A percentile compares a stretch with the other conserved stretches of the same genome.
Evolutionary conservation across 2,113 vertebrate species (phyloP).

Genomic region (Vidua chalybeata): DNA sequence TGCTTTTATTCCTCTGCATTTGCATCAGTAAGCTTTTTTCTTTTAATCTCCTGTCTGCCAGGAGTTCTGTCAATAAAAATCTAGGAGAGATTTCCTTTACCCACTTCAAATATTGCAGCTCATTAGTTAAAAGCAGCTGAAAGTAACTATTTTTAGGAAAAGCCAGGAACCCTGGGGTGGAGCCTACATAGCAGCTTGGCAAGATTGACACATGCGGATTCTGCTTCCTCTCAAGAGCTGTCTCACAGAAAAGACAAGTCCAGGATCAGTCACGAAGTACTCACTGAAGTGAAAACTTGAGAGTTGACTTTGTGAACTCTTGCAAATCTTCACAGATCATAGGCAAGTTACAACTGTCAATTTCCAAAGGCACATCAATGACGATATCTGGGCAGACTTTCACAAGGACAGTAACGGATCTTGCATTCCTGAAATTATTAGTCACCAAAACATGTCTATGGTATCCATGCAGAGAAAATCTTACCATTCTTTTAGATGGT

Average conservation of each 20-base stretch:
- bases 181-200: not conserved
- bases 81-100: not conserved
- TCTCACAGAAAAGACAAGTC: not conserved
- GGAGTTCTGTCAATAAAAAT: not conserved
- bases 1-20: not conserved
- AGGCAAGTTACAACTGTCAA: not conserved
- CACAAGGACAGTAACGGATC: not conserved
- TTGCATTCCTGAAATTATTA: not conserved
- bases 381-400: not conserved
- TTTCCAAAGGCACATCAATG: not conserved
- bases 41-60: not conserved
- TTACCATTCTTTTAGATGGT: not conserved
- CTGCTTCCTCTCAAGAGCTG: not conserved
- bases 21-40: not conserved
- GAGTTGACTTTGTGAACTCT: not conserved
- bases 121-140: not conserved
- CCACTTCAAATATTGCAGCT: not conserved
- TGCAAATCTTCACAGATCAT: not conserved
- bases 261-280: not conserved
- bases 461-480: not conserved
- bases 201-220: accelerated
- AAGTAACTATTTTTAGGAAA: not conserved
- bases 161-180: not conserved
- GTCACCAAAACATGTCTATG: not conserved
- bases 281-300: not conserved